These are phyloP conservation scores for Epirrhoe tristata DNA, from an alignment of 2,888 invertebrate species.

Conservation along the genomic window DNA sequence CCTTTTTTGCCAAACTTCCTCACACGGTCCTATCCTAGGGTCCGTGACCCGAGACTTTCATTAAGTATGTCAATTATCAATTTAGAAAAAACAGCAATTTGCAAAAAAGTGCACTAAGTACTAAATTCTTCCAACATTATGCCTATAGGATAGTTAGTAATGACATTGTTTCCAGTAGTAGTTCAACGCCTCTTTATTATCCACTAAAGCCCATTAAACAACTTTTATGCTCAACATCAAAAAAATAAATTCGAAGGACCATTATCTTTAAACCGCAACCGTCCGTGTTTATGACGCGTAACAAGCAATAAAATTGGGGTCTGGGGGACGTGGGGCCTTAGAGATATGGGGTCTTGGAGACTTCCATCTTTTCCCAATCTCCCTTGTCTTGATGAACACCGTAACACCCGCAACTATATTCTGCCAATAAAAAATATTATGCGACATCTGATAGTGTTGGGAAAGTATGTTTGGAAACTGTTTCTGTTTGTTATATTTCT, in stretches of 20 bases:
- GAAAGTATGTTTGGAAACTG: background rate
- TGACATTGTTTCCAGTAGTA: slow-evolving; percentile 21
- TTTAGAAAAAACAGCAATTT: too few relatives aligned
- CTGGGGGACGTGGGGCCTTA: slow-evolving; percentile 26
- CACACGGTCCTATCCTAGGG: too few relatives aligned
- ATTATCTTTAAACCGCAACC: slow-evolving; percentile 72
- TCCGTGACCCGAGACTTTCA: too few relatives aligned
- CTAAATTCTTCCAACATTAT: background rate
- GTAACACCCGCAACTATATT: slow-evolving; percentile 68
- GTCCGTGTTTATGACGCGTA: slow-evolving; percentile 80
- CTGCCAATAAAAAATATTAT: slow-evolving; percentile 76
- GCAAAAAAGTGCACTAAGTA: too few relatives aligned
- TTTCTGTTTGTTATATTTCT: background rate
- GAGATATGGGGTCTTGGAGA: slow-evolving; percentile 25
- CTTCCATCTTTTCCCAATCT: slow-evolving; percentile 77
- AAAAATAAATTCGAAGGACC: slow-evolving; percentile 66
- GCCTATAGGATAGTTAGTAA: background rate
- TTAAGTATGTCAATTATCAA: too few relatives aligned
- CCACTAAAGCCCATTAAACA: slow-evolving; percentile 67
- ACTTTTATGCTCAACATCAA: slow-evolving; percentile 68
- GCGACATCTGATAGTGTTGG: slow-evolving; percentile 55
- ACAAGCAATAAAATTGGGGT: slow-evolving; percentile 81
- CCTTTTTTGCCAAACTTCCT: too few relatives aligned
- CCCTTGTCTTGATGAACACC: slow-evolving; percentile 77
- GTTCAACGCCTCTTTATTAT: slow-evolving; percentile 45